Evolutionary conservation across 2,797 vertebrate species (phyloP), one percentile per base, ranked within the genome.

Genomic region (Eospalax fontanierii): DNA sequence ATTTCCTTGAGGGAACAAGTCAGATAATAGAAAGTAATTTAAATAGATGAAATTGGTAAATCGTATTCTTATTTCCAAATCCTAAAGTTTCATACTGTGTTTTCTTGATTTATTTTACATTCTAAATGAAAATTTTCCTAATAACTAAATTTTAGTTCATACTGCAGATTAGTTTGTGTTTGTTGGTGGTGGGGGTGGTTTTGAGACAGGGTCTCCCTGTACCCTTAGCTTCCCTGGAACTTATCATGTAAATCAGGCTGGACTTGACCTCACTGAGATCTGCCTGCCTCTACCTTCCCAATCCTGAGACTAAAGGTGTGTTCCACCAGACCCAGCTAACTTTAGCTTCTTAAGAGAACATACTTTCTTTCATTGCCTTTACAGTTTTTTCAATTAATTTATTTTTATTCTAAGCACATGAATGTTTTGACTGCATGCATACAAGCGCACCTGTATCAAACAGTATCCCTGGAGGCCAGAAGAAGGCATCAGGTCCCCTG

Each of bases 141-240:
- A 40, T 61, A 80, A 70, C 75, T 80, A 78, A 84, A 46, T 33
- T 63, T 78, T 79, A 86, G 10, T 87, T 95, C 28, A 54, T 33
- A 89, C 50, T 54, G 14, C 14, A 54, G 50, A n/a, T 54, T 54
- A 9, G 2, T 54, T 54, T 7, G 50, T 54, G 50, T 54, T 10
- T 54, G 50, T 54, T 54, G 14, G 9, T 54, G 50, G 9, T 54
- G 50, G 9, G 6, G 6, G 6, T 54, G 8, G 12, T 54, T 54
- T 54, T 54, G 50, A 54, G 50, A 54, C 50, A 54, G 50, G 14
- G 12, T 54, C 50, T 54, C 50, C 14, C 50, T 54, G 50, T 54
- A 54, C 2, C 50, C 50, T 12, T 12, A 54, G 50, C 50, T 54
- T 2, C 14, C 50, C 50, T 54, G 14, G 50, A 9, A 54, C 50